These are phyloP conservation scores for Drosophila novamexicana DNA, from an alignment of 1,140 invertebrate genomes.

Conservation along the genomic window DNA sequence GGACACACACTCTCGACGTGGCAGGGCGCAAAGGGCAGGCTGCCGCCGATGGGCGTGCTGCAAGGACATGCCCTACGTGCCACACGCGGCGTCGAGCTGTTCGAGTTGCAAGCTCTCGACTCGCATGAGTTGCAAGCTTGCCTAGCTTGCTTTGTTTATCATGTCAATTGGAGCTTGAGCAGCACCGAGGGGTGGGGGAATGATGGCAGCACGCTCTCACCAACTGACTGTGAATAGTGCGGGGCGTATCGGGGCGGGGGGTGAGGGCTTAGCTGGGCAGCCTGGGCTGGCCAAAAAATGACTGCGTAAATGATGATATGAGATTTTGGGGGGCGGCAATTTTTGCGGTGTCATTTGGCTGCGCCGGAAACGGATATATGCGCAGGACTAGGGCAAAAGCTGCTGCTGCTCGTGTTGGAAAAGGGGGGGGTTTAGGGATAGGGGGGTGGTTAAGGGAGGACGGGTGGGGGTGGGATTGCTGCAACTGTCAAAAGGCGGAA, in stretches of 20 bases:
- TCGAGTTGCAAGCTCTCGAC: constrained; percentile 39
- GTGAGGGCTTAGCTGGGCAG: constrained; percentile 6
- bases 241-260: neutral
- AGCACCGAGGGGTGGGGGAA: constrained; percentile 3
- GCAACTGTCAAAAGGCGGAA: constrained; percentile 52
- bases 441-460: neutral
- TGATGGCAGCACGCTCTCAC: neutral
- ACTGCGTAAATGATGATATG: constrained; percentile 83
- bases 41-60: too few species aligned
- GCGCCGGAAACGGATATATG: constrained; percentile 65
- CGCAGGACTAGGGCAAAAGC: neutral
- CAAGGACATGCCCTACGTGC: constrained; percentile 18
- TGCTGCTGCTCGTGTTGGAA: too few species aligned
- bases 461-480: constrained; percentile 1
- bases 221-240: neutral
- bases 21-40: neutral
- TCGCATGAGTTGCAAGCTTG: constrained; percentile 75
- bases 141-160: constrained; percentile 67
- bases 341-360: constrained; percentile 75
- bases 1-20: constrained; percentile 52
- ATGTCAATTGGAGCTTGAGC: constrained; percentile 23
- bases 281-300: constrained; percentile 63
- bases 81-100: constrained; percentile 37
- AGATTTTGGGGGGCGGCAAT: constrained; percentile 70
- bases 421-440: neutral